These are phyloP conservation scores for Muscicapa comitata DNA, from an alignment of 2,797 vertebrate genomes.

Conservation along the genomic window DNA sequence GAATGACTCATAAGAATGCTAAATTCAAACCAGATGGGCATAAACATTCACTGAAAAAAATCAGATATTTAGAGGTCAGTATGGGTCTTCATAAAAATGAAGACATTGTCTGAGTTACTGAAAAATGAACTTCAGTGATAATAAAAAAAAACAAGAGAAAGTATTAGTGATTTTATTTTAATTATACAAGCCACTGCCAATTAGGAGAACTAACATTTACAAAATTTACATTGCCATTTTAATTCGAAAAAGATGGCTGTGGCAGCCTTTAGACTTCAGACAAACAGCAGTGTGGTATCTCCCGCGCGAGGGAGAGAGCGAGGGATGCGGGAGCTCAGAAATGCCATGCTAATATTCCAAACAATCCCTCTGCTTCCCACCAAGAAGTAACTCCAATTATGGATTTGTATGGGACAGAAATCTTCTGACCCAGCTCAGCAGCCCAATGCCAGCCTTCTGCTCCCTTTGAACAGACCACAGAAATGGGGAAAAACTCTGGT, in stretches of 20 bases:
- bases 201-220: slow-evolving; percentile 74
- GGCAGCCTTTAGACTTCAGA: slow-evolving; percentile 48
- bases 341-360: not conserved
- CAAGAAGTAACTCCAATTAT: slow-evolving; percentile 19
- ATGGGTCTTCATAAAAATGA: slow-evolving; percentile 77
- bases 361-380: slow-evolving; percentile 33
- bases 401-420: slow-evolving; percentile 56
- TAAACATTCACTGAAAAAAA: slow-evolving; percentile 75
- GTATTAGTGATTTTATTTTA: slow-evolving; percentile 72
- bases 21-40: slow-evolving; percentile 85
- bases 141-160: slow-evolving; percentile 65
- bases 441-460: slow-evolving; percentile 42
- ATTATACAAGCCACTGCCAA: slow-evolving; percentile 69
- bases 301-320: not conserved
- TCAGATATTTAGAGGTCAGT: slow-evolving; percentile 78
- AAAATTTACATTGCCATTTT: slow-evolving; percentile 68
- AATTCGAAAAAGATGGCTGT: slow-evolving; percentile 69
- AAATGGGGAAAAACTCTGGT: not conserved
- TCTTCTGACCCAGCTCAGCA: not conserved
- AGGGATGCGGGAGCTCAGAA: slow-evolving; percentile 11
- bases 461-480: slow-evolving; percentile 62
- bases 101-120: slow-evolving; percentile 74
- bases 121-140: slow-evolving; percentile 67
- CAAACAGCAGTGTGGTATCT: slow-evolving; percentile 3
- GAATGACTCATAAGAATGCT: slow-evolving; percentile 84